Evolutionary conservation across 2,113 vertebrate genomes (phyloP), one percentile per base, ranked within the genome.

Genomic region (Willisornis vidua): DNA sequence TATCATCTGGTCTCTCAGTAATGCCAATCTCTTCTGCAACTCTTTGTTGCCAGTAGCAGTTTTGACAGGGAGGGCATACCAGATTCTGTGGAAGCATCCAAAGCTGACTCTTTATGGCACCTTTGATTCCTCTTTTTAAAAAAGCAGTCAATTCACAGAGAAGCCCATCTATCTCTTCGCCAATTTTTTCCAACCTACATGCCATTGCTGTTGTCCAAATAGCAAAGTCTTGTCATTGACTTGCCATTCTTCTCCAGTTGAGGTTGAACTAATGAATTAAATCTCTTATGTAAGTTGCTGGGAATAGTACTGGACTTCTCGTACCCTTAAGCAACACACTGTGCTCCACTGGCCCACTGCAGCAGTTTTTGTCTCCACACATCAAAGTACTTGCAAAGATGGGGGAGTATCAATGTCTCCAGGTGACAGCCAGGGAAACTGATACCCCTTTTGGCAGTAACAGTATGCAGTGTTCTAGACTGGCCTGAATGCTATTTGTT

Each of bases 401-500:
- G 87, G 62, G 73, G 33, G 84, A 82, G 54, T 96, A 96, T 97
- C 94, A 79, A 76, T 97, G 93, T 96, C 94, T 96, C 94, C 96
- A 97, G 96, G 94, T 97, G 95, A 96, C 96, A 96, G 95, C 87
- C 93, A 96, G 87, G 63, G 91, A 96, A 96, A 95, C 74, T 79
- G 95, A 97, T 96, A 96, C 52, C 78, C 87, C 74, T 92, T 89
- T 96, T 93, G 96, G 77, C 90, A 94, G 93, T 92, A 96, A 96
- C 94, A 96, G 79, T 96, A 94, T 92, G 93, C 95, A 96, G 88
- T 83, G 77, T 95, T 92, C 96, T 96, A 96, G 92, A 96, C 93
- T 95, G 80, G 94, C 85, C 66, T 92, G 88, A 95, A 95, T 96
- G 88, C 76, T 96, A 92, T 96, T 96, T 96, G 92, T 95, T 96